Evolutionary conservation across 2,797 vertebrate species (phyloP).

Genomic region (Lepilemur ruficaudatus): DNA sequence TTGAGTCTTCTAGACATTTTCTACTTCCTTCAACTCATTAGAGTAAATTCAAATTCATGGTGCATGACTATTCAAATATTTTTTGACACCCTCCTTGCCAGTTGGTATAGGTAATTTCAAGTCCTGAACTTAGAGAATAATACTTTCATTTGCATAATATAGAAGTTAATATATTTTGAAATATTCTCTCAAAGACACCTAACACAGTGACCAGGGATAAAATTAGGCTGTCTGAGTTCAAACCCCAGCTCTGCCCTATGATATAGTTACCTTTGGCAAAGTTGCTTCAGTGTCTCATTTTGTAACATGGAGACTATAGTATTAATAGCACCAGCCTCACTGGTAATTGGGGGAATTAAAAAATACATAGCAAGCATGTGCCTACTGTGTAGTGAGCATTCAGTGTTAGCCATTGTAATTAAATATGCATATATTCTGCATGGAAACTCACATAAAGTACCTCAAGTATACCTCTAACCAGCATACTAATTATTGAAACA

Average conservation of each 20-base stretch:
- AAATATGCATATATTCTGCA: slow-evolving; percentile 1
- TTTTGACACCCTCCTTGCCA: background rate
- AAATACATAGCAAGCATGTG: background rate
- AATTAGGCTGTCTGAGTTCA: background rate
- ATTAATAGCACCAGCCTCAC: background rate
- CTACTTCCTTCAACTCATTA: background rate
- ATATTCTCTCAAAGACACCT: background rate
- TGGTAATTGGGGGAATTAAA: background rate
- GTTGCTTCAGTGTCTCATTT: background rate
- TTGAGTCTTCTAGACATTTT: background rate
- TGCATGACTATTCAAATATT: background rate
- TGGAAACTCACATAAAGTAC: background rate
- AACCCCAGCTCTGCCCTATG: background rate
- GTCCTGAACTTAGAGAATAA: background rate
- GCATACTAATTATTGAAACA: background rate
- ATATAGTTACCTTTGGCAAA: background rate
- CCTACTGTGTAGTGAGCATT: background rate
- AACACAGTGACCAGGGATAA: background rate
- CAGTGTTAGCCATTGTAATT: background rate
- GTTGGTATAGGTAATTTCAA: background rate
- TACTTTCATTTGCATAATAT: background rate
- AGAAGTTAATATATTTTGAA: background rate
- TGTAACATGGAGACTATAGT: background rate
- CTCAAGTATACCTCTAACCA: background rate
- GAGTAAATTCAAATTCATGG: background rate